phyloP scores from a whole-genome alignment of 1,140 invertebrate species.

The Saccostrea glomerata region DNA sequence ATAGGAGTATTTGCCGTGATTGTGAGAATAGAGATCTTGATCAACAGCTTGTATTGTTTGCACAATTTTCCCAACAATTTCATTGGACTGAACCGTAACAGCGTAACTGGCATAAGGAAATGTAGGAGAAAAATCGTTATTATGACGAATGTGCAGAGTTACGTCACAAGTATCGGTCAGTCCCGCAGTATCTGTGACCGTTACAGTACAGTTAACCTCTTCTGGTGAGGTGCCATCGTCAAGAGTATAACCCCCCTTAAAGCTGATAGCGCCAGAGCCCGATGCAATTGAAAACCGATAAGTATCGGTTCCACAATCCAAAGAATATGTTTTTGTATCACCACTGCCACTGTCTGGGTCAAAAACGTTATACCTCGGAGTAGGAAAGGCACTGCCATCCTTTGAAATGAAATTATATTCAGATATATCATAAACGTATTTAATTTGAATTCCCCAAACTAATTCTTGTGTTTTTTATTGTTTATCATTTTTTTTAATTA shows the following conservation, averaged over 20 bases:
- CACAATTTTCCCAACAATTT: constrained; percentile 39
- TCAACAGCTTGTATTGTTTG: constrained; percentile 42
- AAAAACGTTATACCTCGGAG: constrained; percentile 25
- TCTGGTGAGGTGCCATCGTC: constrained; percentile 28
- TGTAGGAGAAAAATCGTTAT: constrained; percentile 36
- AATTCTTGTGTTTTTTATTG: too few relatives aligned
- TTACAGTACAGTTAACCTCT: constrained; percentile 41
- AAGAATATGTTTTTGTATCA: constrained; percentile 36
- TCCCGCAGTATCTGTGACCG: constrained; percentile 39
- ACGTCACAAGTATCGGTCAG: constrained; percentile 35
- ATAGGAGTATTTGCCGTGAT: constrained; percentile 13
- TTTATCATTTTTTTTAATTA: too few relatives aligned
- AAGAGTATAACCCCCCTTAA: constrained; percentile 39
- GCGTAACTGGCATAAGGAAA: constrained; percentile 17
- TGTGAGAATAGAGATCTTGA: constrained; percentile 12
- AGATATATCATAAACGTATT: too few relatives aligned
- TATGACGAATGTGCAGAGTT: constrained; percentile 34
- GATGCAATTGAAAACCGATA: constrained; percentile 28
- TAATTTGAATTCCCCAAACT: too few relatives aligned
- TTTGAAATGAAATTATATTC: neutral
- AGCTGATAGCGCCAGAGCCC: constrained; percentile 33
- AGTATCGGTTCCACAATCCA: constrained; percentile 43
- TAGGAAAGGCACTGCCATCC: constrained; percentile 35
- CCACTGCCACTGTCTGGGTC: constrained; percentile 33
- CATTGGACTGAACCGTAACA: constrained; percentile 11